Evolutionary conservation across 2,888 invertebrate species (phyloP).

Genomic region (Drosophila helvetica): DNA sequence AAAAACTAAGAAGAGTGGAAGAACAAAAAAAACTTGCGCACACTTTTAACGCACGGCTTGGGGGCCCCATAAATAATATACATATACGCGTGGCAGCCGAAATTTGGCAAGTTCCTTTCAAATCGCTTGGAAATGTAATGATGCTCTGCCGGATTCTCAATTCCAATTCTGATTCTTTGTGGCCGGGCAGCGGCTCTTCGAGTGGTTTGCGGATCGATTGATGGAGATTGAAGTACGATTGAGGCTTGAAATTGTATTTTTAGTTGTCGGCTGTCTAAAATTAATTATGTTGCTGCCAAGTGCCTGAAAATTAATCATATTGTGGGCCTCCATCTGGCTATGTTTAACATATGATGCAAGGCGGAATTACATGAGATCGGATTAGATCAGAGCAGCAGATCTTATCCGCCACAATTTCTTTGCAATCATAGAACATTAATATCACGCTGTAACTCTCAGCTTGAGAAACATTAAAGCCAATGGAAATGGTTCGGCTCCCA

Average conservation of each 20-base stretch:
- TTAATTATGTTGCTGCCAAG: conserved; percentile 44
- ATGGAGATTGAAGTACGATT: conserved; percentile 38
- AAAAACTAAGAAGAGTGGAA: conserved; percentile 43
- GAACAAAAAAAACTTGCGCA: conserved; percentile 50
- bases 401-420: background rate
- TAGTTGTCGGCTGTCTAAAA: conserved; percentile 34
- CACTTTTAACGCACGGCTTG: conserved; percentile 73
- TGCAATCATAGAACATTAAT: background rate
- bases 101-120: conserved; percentile 64
- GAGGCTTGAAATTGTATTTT: conserved; percentile 36
- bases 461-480: conserved; percentile 3
- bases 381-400: conserved; percentile 1
- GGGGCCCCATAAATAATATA: conserved; percentile 56
- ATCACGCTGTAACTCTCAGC: conserved; percentile 23
- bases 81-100: conserved; percentile 77
- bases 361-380: conserved; percentile 40
- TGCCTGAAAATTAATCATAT: conserved; percentile 52
- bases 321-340: conserved; percentile 22
- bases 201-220: conserved; percentile 22
- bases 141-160: conserved; percentile 2
- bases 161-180: conserved; percentile 21
- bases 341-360: conserved; percentile 64
- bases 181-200: conserved; percentile 26
- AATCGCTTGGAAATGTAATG: conserved; percentile 21
- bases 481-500: conserved; percentile 13